phyloP scores from a whole-genome alignment of 2,113 vertebrate species.

The Leptocoma aspasia region DNA sequence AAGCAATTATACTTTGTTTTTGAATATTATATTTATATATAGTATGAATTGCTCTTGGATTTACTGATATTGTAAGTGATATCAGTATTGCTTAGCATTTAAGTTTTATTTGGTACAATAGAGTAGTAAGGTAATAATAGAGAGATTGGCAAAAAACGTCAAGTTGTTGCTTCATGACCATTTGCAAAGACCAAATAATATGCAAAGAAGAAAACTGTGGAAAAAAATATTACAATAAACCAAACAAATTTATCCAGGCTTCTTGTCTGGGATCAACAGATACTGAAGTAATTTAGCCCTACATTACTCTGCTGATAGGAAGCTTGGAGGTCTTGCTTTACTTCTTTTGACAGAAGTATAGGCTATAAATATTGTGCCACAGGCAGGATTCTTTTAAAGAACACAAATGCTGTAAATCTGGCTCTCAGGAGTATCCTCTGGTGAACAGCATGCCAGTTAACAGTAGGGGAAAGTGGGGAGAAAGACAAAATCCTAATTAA shows the following conservation, averaged over 20 bases:
- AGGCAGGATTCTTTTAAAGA: background rate
- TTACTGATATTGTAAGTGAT: background rate
- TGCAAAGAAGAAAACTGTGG: background rate
- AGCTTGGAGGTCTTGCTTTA: background rate
- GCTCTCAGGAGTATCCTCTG: background rate
- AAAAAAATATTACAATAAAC: background rate
- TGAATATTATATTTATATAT: background rate
- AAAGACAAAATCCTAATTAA: background rate
- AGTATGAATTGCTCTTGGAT: background rate
- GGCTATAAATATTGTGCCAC: background rate
- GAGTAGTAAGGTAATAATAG: background rate
- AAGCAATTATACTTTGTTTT: background rate
- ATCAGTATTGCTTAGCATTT: background rate
- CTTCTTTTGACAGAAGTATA: background rate
- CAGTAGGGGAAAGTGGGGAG: background rate
- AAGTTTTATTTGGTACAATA: background rate
- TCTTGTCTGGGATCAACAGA: background rate
- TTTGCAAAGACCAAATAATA: background rate
- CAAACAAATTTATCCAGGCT: background rate
- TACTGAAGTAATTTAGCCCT: background rate
- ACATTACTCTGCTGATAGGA: background rate
- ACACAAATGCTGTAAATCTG: background rate
- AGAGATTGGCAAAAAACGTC: background rate
- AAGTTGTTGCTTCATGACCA: background rate
- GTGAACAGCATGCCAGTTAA: background rate